Base-by-base conservation (phyloP, 1,140 invertebrate species). In the Brachionus angularis region DNA sequence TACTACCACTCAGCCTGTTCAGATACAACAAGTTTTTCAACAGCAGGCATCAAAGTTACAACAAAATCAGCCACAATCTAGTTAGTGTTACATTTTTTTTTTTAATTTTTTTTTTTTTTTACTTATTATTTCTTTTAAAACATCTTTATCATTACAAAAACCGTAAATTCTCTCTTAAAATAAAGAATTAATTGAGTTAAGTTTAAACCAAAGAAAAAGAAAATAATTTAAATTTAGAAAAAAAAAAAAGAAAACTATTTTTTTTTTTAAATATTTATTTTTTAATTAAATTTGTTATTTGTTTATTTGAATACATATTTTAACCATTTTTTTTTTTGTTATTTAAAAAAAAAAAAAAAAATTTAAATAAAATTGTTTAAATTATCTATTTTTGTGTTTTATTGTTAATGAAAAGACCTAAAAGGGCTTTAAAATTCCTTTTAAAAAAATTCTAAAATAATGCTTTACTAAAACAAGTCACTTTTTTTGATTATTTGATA, bases 121-220 rank as follows among this genome's bases (percentile, higher is more conserved):
- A 21, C 14, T 53, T 39, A 23, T 23, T 12, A 21, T n/a, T 21
- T 25, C 2, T 14, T 8, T 58, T 5, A n/a, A 31, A 55, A 33
- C 33, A 33, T 23, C n/a, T n/a, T n/a, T n/a, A n/a, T n/a, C n/a
- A n/a, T 29, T 2, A 36, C 23, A 8, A 39, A 42, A 29, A n/a
- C 53, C 53, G 53, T 58, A 58, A 58, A 58, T 58, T 58, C 53
- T 58, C 53, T 39, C 21, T 33, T 33, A 55, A 33, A 23, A 25
- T 1, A 39, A 58, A 58, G 53, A 58, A 58, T 58, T 39, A 31
- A 58, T 58, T 58, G 53, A 58, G 34, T 36, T 58, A 58, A 58
- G 53, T 36, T 23, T 58, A 58, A 58, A 58, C 39, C 53, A 58
- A 58, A 36, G 53, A 58, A 58, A 58, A 58, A 58, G 53, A 58